Conservation (phyloP, 1,140 invertebrate genomes). For the Trichonephila inaurata region DNA sequence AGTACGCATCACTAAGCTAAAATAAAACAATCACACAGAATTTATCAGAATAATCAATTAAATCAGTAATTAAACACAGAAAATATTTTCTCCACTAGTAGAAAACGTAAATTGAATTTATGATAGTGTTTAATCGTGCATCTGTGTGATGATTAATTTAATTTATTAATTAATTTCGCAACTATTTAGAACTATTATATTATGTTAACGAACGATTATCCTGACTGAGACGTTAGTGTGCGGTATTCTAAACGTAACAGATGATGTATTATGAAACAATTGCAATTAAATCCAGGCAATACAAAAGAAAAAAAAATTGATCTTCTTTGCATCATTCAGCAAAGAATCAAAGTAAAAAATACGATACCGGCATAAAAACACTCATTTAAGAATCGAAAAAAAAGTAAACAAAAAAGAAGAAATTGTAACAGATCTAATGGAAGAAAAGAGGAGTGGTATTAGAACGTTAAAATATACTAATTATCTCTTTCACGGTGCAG, state of each 20-base stretch:
- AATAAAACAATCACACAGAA: too few species aligned
- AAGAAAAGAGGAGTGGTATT: neutral
- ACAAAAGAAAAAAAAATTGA: neutral
- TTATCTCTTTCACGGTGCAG: neutral
- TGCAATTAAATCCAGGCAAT: neutral
- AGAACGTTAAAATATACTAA: conserved; percentile 39
- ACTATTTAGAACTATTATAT: too few species aligned
- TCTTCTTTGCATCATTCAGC: too few species aligned
- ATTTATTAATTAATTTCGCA: neutral
- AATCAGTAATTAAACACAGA: neutral
- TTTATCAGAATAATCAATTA: too few species aligned
- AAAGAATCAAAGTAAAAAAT: neutral
- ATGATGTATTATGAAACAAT: neutral
- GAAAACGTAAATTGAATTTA: neutral
- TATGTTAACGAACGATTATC: conserved; percentile 5
- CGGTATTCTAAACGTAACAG: neutral
- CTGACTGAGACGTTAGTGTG: neutral
- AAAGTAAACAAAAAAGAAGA: neutral
- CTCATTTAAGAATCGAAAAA: neutral
- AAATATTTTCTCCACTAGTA: neutral
- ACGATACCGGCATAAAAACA: neutral
- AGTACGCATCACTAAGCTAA: too few species aligned
- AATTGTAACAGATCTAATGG: neutral
- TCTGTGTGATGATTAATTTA: neutral
- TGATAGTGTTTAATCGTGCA: neutral